Evolutionary conservation across 2,113 vertebrate genomes (phyloP).

Genomic region (Salminus brasiliensis): DNA sequence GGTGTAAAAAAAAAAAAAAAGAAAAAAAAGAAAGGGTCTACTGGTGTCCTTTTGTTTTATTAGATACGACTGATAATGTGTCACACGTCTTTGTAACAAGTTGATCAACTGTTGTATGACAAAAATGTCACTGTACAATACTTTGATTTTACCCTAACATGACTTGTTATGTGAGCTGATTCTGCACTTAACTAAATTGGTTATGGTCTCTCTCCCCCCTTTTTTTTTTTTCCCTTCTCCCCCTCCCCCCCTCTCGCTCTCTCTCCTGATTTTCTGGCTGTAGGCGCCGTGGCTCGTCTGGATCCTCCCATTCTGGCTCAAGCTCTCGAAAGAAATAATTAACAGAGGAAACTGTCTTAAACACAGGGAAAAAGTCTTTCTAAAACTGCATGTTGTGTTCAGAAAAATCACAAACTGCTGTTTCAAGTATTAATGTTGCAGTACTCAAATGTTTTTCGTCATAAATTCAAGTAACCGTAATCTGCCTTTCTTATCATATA

Average conservation of each 20-base stretch:
- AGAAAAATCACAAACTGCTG: conserved; percentile 58
- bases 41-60: conserved; percentile 70
- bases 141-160: not conserved
- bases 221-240: conserved; percentile 36
- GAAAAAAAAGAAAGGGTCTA: conserved; percentile 88
- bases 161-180: not conserved
- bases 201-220: conserved; percentile 69
- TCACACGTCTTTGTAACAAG: not conserved
- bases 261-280: too few species aligned
- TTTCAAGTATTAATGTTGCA: conserved; percentile 63
- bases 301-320: conserved; percentile 96
- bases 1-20: conserved; percentile 86
- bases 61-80: conserved; percentile 1
- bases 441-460: conserved; percentile 56
- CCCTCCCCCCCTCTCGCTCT: conserved; percentile 73
- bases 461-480: conserved; percentile 19
- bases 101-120: conserved; percentile 38
- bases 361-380: conserved; percentile 55
- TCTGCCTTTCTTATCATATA: conserved; percentile 48
- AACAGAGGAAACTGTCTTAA: conserved; percentile 60
- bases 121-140: not conserved
- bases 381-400: conserved; percentile 76
- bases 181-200: conserved; percentile 61
- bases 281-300: conserved; percentile 89
- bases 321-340: conserved; percentile 98